Evolutionary conservation across 2,113 vertebrate genomes (phyloP).

Genomic region (Microcebus tavaratra): DNA sequence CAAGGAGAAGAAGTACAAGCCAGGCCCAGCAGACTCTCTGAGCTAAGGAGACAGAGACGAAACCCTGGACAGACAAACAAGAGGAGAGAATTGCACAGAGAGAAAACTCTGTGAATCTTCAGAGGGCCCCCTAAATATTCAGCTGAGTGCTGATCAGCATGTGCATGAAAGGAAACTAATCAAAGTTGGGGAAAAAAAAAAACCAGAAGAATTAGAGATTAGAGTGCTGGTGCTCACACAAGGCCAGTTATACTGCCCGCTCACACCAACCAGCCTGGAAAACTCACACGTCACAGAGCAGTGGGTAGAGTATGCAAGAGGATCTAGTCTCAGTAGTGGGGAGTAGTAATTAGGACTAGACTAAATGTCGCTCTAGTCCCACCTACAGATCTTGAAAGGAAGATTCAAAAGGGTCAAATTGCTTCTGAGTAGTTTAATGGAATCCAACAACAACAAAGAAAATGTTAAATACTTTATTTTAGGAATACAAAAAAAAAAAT

Average conservation of each 20-base stretch:
- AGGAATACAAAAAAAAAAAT: background rate
- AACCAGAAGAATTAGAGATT: background rate
- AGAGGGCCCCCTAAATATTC: background rate
- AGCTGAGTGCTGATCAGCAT: background rate
- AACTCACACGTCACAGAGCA: background rate
- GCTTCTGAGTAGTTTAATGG: background rate
- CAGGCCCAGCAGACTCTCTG: background rate
- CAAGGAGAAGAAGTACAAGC: background rate
- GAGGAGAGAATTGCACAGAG: background rate
- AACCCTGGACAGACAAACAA: background rate
- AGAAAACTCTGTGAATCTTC: background rate
- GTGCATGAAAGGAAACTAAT: conserved; percentile 3
- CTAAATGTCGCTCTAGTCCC: background rate
- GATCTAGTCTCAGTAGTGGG: background rate
- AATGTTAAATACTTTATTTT: background rate
- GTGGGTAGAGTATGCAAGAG: background rate
- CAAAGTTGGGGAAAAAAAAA: background rate
- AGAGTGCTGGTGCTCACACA: background rate
- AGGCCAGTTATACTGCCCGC: too few relatives aligned
- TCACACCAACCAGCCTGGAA: background rate
- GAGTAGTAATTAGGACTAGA: background rate
- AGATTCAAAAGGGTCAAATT: background rate
- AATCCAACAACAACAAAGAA: background rate
- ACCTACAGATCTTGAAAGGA: background rate
- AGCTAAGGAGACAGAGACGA: background rate